phyloP scores from a whole-genome alignment of 2,888 invertebrate species.

The Electrophaes corylata region DNA sequence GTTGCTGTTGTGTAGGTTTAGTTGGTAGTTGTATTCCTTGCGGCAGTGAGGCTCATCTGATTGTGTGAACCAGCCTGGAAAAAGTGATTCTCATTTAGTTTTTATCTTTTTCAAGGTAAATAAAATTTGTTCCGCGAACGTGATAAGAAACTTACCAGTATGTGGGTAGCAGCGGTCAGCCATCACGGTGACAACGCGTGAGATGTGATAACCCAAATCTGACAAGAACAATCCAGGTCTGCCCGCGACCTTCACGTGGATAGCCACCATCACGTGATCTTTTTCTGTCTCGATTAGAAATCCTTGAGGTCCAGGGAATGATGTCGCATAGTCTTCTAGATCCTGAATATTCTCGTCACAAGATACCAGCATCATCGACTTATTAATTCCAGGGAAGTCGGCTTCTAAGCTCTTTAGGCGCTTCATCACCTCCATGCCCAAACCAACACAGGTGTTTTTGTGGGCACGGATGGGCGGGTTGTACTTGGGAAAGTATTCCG shows the following conservation, averaged over 20 bases:
- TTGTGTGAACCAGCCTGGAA: slow-evolving; percentile 92
- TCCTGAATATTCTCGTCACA: slow-evolving; percentile 93
- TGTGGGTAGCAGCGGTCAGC: slow-evolving; percentile 94
- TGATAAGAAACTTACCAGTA: slow-evolving; percentile 85
- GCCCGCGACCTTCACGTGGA: slow-evolving; percentile 89
- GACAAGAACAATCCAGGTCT: slow-evolving; percentile 91
- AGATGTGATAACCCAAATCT: slow-evolving; percentile 96
- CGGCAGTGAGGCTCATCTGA: slow-evolving; percentile 90
- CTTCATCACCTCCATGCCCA: slow-evolving; percentile 92
- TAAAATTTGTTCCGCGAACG: neutral
- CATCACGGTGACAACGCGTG: slow-evolving; percentile 94
- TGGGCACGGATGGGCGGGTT: slow-evolving; percentile 92
- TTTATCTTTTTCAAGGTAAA: neutral
- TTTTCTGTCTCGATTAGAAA: slow-evolving; percentile 90
- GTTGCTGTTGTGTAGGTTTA: slow-evolving; percentile 87
- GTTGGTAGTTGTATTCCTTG: slow-evolving; percentile 93
- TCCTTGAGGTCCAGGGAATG: slow-evolving; percentile 84
- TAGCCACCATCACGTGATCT: slow-evolving; percentile 93
- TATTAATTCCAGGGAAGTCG: slow-evolving; percentile 88
- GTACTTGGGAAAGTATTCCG: slow-evolving; percentile 92
- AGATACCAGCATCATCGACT: slow-evolving; percentile 90
- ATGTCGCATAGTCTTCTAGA: slow-evolving; percentile 85
- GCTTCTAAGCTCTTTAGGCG: slow-evolving; percentile 85
- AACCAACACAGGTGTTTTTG: slow-evolving; percentile 95
- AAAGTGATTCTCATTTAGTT: slow-evolving; percentile 20